Evolutionary conservation across 2,113 vertebrate genomes (phyloP).

Genomic region (Oryzias celebensis): DNA sequence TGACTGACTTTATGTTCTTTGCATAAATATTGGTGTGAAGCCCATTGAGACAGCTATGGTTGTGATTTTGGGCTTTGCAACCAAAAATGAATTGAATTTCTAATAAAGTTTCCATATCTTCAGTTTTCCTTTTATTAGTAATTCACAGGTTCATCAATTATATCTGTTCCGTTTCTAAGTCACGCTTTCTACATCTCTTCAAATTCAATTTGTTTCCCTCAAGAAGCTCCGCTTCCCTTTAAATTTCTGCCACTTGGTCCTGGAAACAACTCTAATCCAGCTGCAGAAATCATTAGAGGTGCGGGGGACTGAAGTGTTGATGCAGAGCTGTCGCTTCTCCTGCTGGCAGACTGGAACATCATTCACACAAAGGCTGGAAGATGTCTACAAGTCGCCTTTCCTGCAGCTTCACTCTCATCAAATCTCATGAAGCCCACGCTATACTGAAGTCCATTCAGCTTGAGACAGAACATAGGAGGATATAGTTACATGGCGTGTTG

Average conservation of each 20-base stretch:
- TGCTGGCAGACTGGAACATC: conserved; percentile 49
- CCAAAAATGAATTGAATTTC: too few relatives aligned
- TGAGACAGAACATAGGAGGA: conserved; percentile 38
- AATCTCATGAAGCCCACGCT: conserved; percentile 54
- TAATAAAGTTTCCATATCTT: neutral
- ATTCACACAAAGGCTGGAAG: conserved; percentile 54
- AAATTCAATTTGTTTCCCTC: conserved; percentile 30
- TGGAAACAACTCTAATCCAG: conserved; percentile 50
- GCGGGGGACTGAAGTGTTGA: conserved; percentile 31
- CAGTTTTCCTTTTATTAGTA: neutral
- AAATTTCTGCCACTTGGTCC: conserved; percentile 50
- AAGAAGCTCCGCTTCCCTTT: conserved; percentile 16
- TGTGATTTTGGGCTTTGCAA: too few relatives aligned
- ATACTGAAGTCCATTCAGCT: conserved; percentile 45
- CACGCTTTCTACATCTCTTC: conserved; percentile 16
- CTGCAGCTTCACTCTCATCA: conserved; percentile 33
- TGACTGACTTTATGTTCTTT: too few relatives aligned
- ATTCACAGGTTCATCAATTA: conserved; percentile 13
- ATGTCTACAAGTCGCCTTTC: conserved; percentile 43
- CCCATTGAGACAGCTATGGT: too few relatives aligned
- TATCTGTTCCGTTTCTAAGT: conserved; percentile 21
- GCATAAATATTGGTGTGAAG: too few relatives aligned
- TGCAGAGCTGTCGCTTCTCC: conserved; percentile 50
- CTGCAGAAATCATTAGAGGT: conserved; percentile 69
- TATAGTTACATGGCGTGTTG: conserved; percentile 60